Base-by-base conservation (phyloP, 23 tunicate genomes). In the Corella eumyota region DNA sequence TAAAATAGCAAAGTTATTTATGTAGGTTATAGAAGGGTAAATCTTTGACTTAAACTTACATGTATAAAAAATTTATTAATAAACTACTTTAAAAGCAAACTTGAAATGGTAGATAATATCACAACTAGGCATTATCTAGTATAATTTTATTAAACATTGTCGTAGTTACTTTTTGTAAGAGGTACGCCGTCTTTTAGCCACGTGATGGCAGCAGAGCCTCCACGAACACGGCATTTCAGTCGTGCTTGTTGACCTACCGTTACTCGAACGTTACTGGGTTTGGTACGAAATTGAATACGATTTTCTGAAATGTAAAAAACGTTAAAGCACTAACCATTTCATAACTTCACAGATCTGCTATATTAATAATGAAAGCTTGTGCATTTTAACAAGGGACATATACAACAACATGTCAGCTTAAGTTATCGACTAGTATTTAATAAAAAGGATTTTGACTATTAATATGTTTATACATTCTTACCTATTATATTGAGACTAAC, bases 121-220 rank as follows among this genome's bases (percentile, higher is more conserved):
- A n/a, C n/a, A n/a, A n/a, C n/a, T n/a, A n/a, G n/a, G n/a, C n/a
- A n/a, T n/a, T n/a, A n/a, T n/a, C n/a, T n/a, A n/a, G n/a, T n/a
- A n/a, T n/a, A n/a, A n/a, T n/a, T n/a, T n/a, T n/a, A n/a, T n/a
- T n/a, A n/a, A n/a, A n/a, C n/a, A n/a, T 40, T 40, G 11, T 40
- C 15, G 15, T 40, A 40, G 44, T 73, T 29, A 74, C 80, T 38
- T 27, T 9, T 74, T 2, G 30, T 25, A 3, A 69, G 36, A 0
- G 70, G 57, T 62, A 44, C 7, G 25, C 77, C 76, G 58, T 70
- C 33, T 30, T 78, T 78, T 13, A 33, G 32, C 86, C 86, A 78
- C 58, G 55, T 38, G 32, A 78, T 33, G 19, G 64, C 33, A 1
- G 48, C 75, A 21, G 25, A 22, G 27, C 65, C 61, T 54, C 71